Percentiles rank a stretch among this genome's conserved stretches.
phyloP scores from a whole-genome alignment of 2,113 vertebrate species.

The Percina caprodes region DNA sequence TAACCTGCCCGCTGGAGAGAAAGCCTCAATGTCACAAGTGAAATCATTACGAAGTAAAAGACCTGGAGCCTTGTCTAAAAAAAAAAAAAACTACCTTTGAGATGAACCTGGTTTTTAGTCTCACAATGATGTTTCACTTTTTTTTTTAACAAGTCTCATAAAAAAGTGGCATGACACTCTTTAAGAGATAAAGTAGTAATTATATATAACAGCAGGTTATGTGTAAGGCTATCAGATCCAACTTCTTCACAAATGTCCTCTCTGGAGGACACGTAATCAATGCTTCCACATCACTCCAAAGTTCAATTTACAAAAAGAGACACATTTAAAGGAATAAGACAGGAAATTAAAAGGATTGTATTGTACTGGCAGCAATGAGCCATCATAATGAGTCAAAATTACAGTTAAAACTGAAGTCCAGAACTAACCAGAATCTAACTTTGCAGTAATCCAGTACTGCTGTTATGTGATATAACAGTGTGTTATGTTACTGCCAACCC shows the following conservation, averaged over 20 bases:
- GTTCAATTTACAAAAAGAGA: neutral
- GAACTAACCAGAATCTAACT: neutral
- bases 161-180: neutral
- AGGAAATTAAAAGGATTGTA: neutral
- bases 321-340: neutral
- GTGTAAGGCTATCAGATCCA: neutral
- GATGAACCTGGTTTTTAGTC: neutral
- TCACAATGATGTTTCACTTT: neutral
- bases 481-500: neutral
- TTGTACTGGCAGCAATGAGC: neutral
- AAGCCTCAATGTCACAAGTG: slow-evolving; percentile 16
- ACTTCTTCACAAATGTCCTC: neutral
- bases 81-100: neutral
- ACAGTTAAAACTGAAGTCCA: neutral
- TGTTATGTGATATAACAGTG: no score
- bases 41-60: neutral
- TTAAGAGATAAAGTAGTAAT: neutral
- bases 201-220: neutral
- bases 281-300: neutral
- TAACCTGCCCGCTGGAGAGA: slow-evolving; percentile 92
- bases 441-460: neutral
- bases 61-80: neutral
- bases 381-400: neutral
- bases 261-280: neutral
- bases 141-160: neutral